Evolutionary conservation across 2,888 invertebrate species (phyloP).

Genomic region (Nephrotoma flavescens): DNA sequence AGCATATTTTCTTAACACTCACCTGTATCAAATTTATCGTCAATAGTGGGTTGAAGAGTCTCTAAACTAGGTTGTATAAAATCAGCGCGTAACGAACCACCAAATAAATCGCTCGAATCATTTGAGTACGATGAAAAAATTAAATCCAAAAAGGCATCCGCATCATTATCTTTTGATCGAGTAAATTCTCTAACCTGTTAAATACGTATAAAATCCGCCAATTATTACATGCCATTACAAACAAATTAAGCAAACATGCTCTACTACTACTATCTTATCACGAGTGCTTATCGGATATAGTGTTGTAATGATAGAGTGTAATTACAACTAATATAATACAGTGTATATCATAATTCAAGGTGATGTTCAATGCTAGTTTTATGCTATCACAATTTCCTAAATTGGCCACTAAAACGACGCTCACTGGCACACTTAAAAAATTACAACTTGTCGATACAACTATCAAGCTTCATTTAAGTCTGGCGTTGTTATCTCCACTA

Average conservation of each 20-base stretch:
- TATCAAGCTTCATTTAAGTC: neutral
- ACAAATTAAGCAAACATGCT: neutral
- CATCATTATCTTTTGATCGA: neutral
- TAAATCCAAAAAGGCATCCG: neutral
- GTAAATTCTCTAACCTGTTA: neutral
- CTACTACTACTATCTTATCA: neutral
- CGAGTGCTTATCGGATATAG: neutral
- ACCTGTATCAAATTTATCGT: constrained; percentile 74
- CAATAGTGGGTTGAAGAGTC: constrained; percentile 90
- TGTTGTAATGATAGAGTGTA: neutral
- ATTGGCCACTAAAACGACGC: neutral
- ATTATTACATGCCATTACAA: neutral
- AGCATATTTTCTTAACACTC: neutral
- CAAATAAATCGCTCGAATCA: constrained; percentile 84
- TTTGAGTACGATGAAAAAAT: constrained; percentile 45
- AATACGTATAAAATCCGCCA: neutral
- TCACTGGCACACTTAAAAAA: neutral
- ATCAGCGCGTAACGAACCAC: constrained; percentile 79
- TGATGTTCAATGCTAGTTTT: neutral
- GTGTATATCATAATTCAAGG: neutral
- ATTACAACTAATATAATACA: neutral
- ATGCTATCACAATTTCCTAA: neutral
- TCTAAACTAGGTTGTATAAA: constrained; percentile 97
- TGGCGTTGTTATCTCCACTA: neutral
- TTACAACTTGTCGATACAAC: neutral